Conservation (phyloP, 2,113 vertebrate species). For the Apteryx mantelli region DNA sequence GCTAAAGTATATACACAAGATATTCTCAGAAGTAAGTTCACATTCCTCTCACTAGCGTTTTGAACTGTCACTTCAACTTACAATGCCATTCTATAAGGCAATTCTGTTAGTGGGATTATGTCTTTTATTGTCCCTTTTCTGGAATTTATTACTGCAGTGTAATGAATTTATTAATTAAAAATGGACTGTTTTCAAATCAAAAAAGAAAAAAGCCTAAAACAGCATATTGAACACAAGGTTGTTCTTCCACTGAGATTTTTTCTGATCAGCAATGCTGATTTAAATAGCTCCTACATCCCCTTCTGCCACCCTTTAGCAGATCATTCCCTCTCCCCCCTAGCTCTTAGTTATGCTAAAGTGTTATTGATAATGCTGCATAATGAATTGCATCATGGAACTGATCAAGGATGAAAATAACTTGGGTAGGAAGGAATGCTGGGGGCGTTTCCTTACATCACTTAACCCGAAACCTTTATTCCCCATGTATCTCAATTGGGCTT, state of each 20-base stretch:
- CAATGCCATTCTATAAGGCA: rapidly evolving
- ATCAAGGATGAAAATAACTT: neutral
- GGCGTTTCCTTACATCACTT: neutral
- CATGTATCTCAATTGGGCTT: neutral
- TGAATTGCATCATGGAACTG: neutral
- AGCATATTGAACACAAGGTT: neutral
- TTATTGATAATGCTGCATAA: neutral
- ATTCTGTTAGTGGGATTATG: rapidly evolving
- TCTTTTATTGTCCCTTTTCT: neutral
- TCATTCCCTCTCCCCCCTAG: neutral
- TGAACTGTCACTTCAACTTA: rapidly evolving
- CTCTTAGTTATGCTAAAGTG: neutral
- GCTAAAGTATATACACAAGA: constrained; percentile 83
- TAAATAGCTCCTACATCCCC: neutral
- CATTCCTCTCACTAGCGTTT: rapidly evolving
- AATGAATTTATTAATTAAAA: neutral
- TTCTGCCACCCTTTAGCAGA: neutral
- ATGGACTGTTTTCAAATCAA: neutral
- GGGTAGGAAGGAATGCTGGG: neutral
- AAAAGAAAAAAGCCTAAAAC: neutral
- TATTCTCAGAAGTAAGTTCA: constrained; percentile 82
- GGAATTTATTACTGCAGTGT: neutral
- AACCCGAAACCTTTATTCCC: neutral
- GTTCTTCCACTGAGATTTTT: neutral
- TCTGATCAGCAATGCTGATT: neutral